Evolutionary conservation across 2,888 invertebrate genomes (phyloP).

Genomic region (Thecophora atra): DNA sequence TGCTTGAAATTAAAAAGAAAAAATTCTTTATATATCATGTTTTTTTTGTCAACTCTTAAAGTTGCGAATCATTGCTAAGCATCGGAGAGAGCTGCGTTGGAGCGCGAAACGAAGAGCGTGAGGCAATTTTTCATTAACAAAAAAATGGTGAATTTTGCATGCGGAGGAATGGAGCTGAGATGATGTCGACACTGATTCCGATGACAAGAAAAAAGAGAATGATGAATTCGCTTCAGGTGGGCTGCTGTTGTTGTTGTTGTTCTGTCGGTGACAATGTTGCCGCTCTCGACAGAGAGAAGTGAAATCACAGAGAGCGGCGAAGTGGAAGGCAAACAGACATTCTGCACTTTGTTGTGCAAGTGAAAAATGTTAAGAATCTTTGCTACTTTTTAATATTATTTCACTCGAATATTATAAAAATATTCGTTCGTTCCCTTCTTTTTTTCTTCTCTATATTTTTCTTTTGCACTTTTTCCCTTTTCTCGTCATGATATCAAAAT

Average conservation of each 20-base stretch:
- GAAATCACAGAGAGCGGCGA: not conserved
- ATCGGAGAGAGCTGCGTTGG: too few species aligned
- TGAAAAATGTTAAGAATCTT: not conserved
- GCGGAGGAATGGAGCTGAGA: not conserved
- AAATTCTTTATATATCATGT: too few species aligned
- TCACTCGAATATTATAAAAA: not conserved
- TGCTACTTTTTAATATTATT: not conserved
- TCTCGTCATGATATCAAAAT: not conserved
- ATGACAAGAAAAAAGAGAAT: not conserved
- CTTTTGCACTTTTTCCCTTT: not conserved
- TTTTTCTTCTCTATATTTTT: conserved; percentile 8
- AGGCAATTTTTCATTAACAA: not conserved
- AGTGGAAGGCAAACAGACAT: not conserved
- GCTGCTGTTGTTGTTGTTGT: not conserved
- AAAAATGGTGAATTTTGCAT: not conserved
- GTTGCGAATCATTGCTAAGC: too few species aligned
- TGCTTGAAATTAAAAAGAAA: conserved; percentile 34
- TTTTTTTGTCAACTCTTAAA: too few species aligned
- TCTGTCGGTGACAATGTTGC: not conserved
- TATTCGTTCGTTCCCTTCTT: not conserved
- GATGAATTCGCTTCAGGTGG: not conserved
- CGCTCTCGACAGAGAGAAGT: not conserved
- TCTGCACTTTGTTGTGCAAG: not conserved
- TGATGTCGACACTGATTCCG: not conserved
- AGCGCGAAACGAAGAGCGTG: not conserved